A percentile compares a stretch with the other conserved stretches of the same genome.
Conservation (phyloP, 1,140 invertebrate genomes). For the Cylas formicarius region DNA sequence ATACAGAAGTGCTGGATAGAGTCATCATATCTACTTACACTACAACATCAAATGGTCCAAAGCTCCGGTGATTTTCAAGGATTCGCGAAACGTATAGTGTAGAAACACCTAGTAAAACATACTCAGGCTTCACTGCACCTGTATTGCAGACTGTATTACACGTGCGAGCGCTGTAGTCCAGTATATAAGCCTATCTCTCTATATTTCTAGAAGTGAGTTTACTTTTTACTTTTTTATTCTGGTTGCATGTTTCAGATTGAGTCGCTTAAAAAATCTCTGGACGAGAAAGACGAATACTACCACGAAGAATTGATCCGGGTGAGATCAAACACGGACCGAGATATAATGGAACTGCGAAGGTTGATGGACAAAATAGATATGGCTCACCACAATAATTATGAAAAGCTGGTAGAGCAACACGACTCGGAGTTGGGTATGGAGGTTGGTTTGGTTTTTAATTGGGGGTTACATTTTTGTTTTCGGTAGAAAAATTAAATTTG, state of each 20-base stretch:
- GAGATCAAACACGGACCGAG: constrained; percentile 48
- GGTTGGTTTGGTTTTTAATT: constrained; percentile 1
- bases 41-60: too few relatives aligned
- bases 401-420: constrained; percentile 50
- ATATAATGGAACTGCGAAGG: constrained; percentile 48
- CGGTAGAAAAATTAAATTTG: constrained; percentile 38
- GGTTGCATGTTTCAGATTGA: constrained; percentile 45
- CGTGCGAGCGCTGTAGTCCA: too few relatives aligned
- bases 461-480: neutral
- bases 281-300: constrained; percentile 48
- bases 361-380: constrained; percentile 51
- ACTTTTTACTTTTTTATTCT: neutral
- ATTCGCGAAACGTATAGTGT: too few relatives aligned
- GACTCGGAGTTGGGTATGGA: constrained; percentile 51
- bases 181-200: too few relatives aligned
- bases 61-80: too few relatives aligned
- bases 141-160: too few relatives aligned
- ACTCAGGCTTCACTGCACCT: too few relatives aligned
- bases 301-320: constrained; percentile 49
- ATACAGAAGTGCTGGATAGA: too few relatives aligned
- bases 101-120: too few relatives aligned
- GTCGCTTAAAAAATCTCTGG: constrained; percentile 47
- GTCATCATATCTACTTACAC: too few relatives aligned
- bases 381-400: constrained; percentile 49
- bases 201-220: too few relatives aligned